phyloP scores from a whole-genome alignment of 2,888 invertebrate species.

The Panzeria rudis region DNA sequence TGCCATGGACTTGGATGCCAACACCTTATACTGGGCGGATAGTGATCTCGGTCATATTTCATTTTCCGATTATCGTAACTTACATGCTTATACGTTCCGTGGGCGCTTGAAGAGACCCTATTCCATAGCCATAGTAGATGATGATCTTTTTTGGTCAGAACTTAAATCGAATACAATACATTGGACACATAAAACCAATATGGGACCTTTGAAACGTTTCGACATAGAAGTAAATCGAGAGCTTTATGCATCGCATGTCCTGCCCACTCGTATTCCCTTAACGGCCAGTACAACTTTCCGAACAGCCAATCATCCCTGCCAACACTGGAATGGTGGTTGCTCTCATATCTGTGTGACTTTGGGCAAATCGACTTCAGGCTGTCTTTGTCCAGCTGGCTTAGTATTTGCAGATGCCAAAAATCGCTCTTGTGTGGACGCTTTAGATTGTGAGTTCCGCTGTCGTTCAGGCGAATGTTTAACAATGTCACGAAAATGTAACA shows the following conservation, averaged over 20 bases:
- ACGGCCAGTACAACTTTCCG: conserved; percentile 73
- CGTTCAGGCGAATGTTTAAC: conserved; percentile 86
- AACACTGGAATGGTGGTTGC: conserved; percentile 87
- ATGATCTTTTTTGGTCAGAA: conserved; percentile 89
- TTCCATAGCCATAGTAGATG: conserved; percentile 86
- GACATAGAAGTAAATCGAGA: conserved; percentile 78
- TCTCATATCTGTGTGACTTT: conserved; percentile 89
- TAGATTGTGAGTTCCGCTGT: conserved; percentile 85
- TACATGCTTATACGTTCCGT: conserved; percentile 84
- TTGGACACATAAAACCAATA: conserved; percentile 86
- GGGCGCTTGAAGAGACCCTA: conserved; percentile 84
- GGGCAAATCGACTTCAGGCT: conserved; percentile 80
- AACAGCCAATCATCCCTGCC: conserved; percentile 85
- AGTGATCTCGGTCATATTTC: conserved; percentile 87
- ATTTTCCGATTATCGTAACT: conserved; percentile 86
- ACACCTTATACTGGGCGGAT: conserved; percentile 88
- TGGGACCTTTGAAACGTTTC: conserved; percentile 80
- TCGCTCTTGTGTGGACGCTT: conserved; percentile 85
- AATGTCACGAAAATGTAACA: conserved; percentile 85
- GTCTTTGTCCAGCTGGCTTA: conserved; percentile 89
- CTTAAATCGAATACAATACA: conserved; percentile 85
- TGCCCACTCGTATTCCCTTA: conserved; percentile 77
- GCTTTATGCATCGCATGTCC: conserved; percentile 62
- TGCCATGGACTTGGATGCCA: conserved; percentile 84
- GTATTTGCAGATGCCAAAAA: conserved; percentile 84